phyloP scores from a whole-genome alignment of 2,113 vertebrate genomes.

The Bubalus kerabau region DNA sequence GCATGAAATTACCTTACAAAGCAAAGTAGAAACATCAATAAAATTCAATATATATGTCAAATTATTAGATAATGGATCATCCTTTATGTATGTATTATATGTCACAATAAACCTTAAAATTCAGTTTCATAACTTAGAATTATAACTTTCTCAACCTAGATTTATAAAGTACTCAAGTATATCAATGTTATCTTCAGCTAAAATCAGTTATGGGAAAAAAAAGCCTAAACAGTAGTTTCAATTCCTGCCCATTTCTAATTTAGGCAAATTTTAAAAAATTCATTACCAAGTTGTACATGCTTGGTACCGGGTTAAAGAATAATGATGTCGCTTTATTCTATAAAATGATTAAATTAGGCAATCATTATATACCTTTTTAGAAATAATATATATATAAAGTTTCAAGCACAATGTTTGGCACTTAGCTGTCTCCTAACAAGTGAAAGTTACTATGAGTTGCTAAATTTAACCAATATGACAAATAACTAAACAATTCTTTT shows the following conservation, averaged over 20 bases:
- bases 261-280: conserved; percentile 2
- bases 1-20: neutral
- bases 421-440: neutral
- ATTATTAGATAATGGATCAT: neutral
- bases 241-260: neutral
- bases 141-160: neutral
- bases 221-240: neutral
- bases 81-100: neutral
- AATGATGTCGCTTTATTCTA: neutral
- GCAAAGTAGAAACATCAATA: neutral
- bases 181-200: neutral
- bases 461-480: conserved; percentile 8
- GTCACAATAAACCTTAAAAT: neutral
- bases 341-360: neutral
- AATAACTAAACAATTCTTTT: neutral
- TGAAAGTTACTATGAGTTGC: neutral
- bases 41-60: neutral
- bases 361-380: neutral
- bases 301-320: neutral
- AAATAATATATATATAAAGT: neutral
- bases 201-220: conserved; percentile 22
- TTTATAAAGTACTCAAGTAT: conserved; percentile 12
- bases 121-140: neutral
- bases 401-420: neutral
- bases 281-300: neutral